Conservation (phyloP, 1,140 invertebrate genomes). For the Neelides sp. region DNA sequence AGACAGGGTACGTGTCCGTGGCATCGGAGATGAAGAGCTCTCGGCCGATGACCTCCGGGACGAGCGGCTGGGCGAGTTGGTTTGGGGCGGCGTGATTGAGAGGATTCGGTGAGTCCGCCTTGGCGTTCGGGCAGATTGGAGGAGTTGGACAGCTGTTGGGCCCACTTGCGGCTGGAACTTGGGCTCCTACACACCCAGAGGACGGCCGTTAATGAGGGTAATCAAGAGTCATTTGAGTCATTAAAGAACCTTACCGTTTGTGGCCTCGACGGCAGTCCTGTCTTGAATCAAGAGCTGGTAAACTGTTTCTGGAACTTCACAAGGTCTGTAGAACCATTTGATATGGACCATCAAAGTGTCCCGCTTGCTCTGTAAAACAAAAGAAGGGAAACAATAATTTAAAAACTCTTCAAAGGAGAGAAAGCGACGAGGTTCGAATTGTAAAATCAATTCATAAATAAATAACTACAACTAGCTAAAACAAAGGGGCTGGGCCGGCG, state of each 20-base stretch:
- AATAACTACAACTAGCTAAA: too few relatives aligned
- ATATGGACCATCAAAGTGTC: slow-evolving; percentile 42
- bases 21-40: slow-evolving; percentile 45
- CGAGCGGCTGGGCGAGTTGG: slow-evolving; percentile 20
- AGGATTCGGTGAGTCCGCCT: too few relatives aligned
- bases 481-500: too few relatives aligned
- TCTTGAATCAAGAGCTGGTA: slow-evolving; percentile 43
- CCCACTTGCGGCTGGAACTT: too few relatives aligned
- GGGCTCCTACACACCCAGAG: too few relatives aligned
- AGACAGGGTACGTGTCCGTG: slow-evolving; percentile 44
- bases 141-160: too few relatives aligned
- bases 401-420: neutral
- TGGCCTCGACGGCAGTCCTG: slow-evolving; percentile 32
- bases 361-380: slow-evolving; percentile 38
- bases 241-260: slow-evolving; percentile 35
- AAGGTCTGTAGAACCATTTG: slow-evolving; percentile 42
- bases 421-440: too few relatives aligned
- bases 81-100: too few relatives aligned
- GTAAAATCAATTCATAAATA: too few relatives aligned
- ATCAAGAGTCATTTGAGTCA: too few relatives aligned
- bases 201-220: too few relatives aligned
- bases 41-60: slow-evolving; percentile 38
- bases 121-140: too few relatives aligned
- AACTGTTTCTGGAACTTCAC: slow-evolving; percentile 42
- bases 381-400: slow-evolving; percentile 9